These are phyloP conservation scores for Dendrocopos noguchii DNA, from an alignment of 2,113 vertebrate species.

Conservation along the genomic window DNA sequence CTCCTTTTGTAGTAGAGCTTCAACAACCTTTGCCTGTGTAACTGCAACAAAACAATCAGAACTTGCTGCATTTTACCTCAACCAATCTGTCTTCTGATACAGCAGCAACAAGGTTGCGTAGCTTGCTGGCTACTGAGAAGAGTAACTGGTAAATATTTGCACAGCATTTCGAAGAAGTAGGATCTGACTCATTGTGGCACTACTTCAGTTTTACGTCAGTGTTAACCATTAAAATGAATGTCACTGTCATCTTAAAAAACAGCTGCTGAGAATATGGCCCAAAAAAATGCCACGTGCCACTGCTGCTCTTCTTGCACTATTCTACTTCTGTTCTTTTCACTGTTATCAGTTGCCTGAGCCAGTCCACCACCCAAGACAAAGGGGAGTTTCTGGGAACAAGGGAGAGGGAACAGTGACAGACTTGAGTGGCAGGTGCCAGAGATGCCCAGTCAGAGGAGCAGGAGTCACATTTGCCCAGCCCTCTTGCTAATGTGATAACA, in stretches of 20 bases:
- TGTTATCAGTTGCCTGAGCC: not conserved
- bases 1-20: not conserved
- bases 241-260: not conserved
- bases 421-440: not conserved
- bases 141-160: slow-evolving; percentile 51
- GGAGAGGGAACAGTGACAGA: not conserved
- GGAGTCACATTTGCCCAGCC: not conserved
- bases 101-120: not conserved
- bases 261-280: not conserved
- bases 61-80: slow-evolving; percentile 14
- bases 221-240: not conserved
- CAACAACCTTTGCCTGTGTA: slow-evolving; percentile 20
- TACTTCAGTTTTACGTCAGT: slow-evolving; percentile 23
- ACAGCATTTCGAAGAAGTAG: slow-evolving; percentile 7
- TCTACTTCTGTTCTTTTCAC: not conserved
- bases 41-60: slow-evolving; percentile 23
- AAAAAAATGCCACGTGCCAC: not conserved
- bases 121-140: slow-evolving; percentile 18
- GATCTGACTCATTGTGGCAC: not conserved
- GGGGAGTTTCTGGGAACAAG: not conserved
- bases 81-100: not conserved
- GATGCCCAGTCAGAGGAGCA: not conserved
- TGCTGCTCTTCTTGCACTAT: not conserved
- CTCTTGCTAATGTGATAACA: not conserved
- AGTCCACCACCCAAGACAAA: not conserved